Evolutionary conservation across 2,113 vertebrate species (phyloP), one percentile per base, ranked within the genome.

Genomic region (Ramphastos sulfuratus): DNA sequence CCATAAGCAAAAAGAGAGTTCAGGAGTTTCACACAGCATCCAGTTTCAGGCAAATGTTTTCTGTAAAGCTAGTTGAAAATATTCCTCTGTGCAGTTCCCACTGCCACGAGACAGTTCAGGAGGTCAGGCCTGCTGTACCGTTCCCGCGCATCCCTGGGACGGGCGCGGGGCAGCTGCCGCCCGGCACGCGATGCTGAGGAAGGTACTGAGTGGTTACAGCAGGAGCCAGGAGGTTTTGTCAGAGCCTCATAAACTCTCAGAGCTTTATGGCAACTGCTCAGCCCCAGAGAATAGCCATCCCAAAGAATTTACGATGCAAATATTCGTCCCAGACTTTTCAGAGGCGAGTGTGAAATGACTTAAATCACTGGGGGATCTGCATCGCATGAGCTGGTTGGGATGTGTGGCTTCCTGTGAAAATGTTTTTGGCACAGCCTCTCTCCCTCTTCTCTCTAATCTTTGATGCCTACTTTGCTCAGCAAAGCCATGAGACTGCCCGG

Each of bases 1-100:
- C 91, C 2, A 2, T 75, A 87, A 81, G 90, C 42, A 88, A 79
- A 92, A 71, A 58, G 37, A 82, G 80, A 92, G 81, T 81, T 90
- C 83, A 80, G 76, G 82, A 94, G 89, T 91, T 96, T 96, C 92
- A 94, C 89, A 92, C 76, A 95, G 94, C 90, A 94, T 89, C 88
- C 74, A 80, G 92, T 89, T 92, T 96, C 96, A 96, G 79, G 69
- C 79, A 93, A 93, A 81, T 91, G 84, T 76, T 95, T 96, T 94
- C 76, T 81, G 82, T 77, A 81, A 80, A 94, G 86, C 70, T 84
- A 61, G 92, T 58, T 92, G 87, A 54, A 76, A 89, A 19, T 95
- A 52, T 71, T 94, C 65, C 58, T 76, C 39, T 0, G 6, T 4
- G 3, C 58, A 56, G 20, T 18, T 82, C 88, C 83, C 67, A 31